A percentile compares a stretch with the other conserved stretches of the same genome.
Conservation (phyloP, 2,797 vertebrate species). For the Gila robusta region DNA sequence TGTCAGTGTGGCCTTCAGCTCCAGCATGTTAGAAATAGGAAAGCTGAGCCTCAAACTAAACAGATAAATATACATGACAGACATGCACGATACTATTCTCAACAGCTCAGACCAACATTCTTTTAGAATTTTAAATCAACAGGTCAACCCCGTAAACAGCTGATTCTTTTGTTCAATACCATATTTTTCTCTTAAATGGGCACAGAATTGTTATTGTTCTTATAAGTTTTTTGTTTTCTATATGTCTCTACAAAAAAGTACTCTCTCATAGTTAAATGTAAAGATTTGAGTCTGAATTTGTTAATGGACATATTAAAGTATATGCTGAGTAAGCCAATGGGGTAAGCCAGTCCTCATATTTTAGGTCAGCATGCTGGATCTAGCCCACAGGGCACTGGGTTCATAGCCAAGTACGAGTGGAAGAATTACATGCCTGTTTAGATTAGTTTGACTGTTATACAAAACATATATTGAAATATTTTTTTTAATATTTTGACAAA, state of each 20-base stretch:
- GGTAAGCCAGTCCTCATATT: neutral
- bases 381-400: slow-evolving; percentile 26
- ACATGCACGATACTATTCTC: slow-evolving; percentile 38
- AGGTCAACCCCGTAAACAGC: slow-evolving; percentile 30
- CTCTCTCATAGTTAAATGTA: neutral
- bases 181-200: neutral
- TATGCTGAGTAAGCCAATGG: neutral
- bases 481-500: neutral
- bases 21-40: slow-evolving; percentile 55
- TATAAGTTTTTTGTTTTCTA: neutral
- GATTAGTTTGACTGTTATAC: neutral
- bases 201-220: neutral
- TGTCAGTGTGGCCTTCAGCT: slow-evolving; percentile 38
- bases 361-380: neutral
- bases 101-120: slow-evolving; percentile 42
- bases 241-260: neutral
- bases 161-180: slow-evolving; percentile 23
- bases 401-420: neutral
- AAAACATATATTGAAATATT: neutral
- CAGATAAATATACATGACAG: slow-evolving; percentile 53
- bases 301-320: neutral
- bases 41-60: slow-evolving; percentile 41
- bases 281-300: neutral
- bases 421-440: neutral
- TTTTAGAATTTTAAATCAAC: slow-evolving; percentile 40